These are phyloP conservation scores for Tachysurus vachellii DNA, from an alignment of 2,113 vertebrate species.

Conservation along the genomic window DNA sequence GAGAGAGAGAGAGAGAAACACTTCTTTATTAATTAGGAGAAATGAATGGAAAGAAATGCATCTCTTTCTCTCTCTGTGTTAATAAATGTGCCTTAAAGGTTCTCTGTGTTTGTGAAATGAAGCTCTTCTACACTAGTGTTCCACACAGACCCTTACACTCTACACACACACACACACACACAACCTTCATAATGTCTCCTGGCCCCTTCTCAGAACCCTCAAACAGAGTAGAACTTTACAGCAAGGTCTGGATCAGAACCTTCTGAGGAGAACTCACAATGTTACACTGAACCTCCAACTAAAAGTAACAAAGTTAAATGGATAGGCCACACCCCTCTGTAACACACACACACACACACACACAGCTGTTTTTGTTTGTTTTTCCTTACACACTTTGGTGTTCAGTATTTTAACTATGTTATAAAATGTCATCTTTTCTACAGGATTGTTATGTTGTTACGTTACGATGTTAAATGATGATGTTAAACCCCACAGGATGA, in stretches of 20 bases:
- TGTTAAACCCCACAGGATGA: not conserved
- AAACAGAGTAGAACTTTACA: not conserved
- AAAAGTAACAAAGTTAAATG: not conserved
- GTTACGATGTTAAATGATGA: not conserved
- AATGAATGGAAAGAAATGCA: not conserved
- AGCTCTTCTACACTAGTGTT: not conserved
- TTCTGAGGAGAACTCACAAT: not conserved
- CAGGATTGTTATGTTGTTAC: not conserved
- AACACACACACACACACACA: slow-evolving; percentile 12
- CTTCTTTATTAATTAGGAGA: not conserved
- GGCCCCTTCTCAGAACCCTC: not conserved
- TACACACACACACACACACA: not conserved
- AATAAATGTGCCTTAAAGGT: not conserved
- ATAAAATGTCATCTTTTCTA: not conserved
- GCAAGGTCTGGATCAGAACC: not conserved
- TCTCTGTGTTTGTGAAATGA: not conserved
- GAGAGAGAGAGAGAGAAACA: not conserved
- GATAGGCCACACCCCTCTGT: not conserved
- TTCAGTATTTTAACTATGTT: not conserved
- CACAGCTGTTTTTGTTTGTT: not conserved
- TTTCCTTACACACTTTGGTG: not conserved
- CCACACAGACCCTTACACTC: not conserved
- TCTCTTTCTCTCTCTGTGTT: not conserved
- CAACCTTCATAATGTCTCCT: not conserved
- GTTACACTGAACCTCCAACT: not conserved